Conservation (phyloP, 2,797 vertebrate species). For the Coranthus polyacanthus region DNA sequence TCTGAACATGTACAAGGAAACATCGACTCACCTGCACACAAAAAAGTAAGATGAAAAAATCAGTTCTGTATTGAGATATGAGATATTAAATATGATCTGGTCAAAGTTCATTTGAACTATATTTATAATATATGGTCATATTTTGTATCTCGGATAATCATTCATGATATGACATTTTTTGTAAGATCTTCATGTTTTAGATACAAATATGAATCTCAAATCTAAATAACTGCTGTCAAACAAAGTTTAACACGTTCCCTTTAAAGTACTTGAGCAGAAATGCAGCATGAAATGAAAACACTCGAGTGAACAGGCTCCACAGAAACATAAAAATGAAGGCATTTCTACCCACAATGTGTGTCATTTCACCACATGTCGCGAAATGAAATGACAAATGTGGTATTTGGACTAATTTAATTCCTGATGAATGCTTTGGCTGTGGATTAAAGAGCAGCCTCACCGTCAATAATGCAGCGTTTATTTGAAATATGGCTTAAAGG, state of each 20-base stretch:
- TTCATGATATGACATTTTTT: background rate
- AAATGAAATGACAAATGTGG: constrained; percentile 45
- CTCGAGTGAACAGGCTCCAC: background rate
- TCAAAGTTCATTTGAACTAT: background rate
- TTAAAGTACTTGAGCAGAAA: background rate
- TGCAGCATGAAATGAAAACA: background rate
- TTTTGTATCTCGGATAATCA: background rate
- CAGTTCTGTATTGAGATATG: too few relatives aligned
- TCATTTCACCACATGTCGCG: constrained; percentile 9
- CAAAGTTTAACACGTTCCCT: background rate
- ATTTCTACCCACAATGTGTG: background rate
- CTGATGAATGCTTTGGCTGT: constrained; percentile 45
- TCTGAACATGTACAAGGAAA: constrained; percentile 10
- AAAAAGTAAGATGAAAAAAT: background rate
- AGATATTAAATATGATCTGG: too few relatives aligned
- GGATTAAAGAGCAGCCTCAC: constrained; percentile 62
- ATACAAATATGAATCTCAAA: background rate
- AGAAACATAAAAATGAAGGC: background rate
- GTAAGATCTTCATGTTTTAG: background rate
- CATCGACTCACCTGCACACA: constrained; percentile 1
- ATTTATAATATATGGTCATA: too few relatives aligned
- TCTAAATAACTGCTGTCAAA: background rate
- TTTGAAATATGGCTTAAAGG: constrained; percentile 51
- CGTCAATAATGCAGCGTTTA: constrained; percentile 49
- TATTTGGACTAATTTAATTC: constrained; percentile 72